phyloP scores from a whole-genome alignment of 2,888 invertebrate species.

The Amorpha juglandis region DNA sequence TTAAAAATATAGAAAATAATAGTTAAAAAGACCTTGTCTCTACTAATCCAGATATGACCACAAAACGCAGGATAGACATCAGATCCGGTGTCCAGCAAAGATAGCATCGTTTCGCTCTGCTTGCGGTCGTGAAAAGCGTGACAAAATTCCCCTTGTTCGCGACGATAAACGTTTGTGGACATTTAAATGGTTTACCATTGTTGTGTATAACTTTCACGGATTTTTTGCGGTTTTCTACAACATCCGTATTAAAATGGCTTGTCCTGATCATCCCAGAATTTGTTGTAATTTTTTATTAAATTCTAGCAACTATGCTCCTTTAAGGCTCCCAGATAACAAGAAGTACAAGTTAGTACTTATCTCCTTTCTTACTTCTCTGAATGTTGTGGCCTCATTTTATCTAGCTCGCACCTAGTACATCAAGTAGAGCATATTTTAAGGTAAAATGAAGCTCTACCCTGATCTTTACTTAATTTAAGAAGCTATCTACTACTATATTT shows the following conservation, averaged over 20 bases:
- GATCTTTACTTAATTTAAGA: too few species aligned
- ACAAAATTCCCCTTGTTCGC: slow-evolving; percentile 57
- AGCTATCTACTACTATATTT: not conserved
- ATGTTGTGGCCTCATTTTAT: too few species aligned
- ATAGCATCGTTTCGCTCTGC: slow-evolving; percentile 74
- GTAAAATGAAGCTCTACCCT: too few species aligned
- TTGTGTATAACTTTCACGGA: not conserved
- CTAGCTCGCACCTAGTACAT: too few species aligned
- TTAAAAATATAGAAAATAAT: too few species aligned
- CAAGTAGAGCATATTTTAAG: too few species aligned
- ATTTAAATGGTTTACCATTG: slow-evolving; percentile 26
- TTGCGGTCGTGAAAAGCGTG: slow-evolving; percentile 73
- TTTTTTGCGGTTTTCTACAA: not conserved
- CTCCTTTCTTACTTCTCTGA: too few species aligned
- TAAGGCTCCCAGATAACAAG: too few species aligned
- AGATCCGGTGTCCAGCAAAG: slow-evolving; percentile 34
- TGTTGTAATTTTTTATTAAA: too few species aligned
- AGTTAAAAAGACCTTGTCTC: slow-evolving; percentile 1
- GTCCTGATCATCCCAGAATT: too few species aligned
- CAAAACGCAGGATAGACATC: slow-evolving; percentile 32
- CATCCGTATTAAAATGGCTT: not conserved
- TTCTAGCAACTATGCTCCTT: too few species aligned
- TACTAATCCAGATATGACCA: not conserved
- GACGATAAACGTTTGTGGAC: slow-evolving; percentile 41
- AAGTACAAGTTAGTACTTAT: too few species aligned